These are phyloP conservation scores for Xerus inauris DNA, from an alignment of 2,113 vertebrate genomes.

Conservation along the genomic window DNA sequence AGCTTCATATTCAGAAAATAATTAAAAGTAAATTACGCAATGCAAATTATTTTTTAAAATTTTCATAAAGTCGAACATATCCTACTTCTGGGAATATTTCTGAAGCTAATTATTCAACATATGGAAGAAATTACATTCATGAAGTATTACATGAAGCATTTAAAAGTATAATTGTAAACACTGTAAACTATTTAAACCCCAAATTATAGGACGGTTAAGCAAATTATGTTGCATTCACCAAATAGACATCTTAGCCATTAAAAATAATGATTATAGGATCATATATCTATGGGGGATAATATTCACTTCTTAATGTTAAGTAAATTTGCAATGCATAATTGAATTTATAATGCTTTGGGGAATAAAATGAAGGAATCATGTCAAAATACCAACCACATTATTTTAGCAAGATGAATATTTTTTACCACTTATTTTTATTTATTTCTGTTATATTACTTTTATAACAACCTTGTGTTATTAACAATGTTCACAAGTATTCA, in stretches of 20 bases:
- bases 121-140: neutral
- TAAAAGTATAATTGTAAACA: neutral
- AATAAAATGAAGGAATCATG: neutral
- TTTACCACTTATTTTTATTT: slow-evolving; percentile 6
- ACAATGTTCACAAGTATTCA: neutral
- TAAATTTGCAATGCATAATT: slow-evolving; percentile 32
- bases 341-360: neutral
- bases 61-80: neutral
- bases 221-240: neutral
- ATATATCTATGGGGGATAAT: neutral
- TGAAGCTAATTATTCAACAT: slow-evolving; percentile 1
- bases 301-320: slow-evolving; percentile 40
- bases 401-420: slow-evolving; percentile 20
- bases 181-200: neutral
- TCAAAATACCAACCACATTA: neutral
- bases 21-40: neutral
- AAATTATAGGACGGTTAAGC: neutral
- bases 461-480: slow-evolving; percentile 37
- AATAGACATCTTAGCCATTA: neutral
- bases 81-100: neutral
- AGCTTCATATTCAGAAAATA: slow-evolving; percentile 14
- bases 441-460: slow-evolving; percentile 16
- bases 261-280: neutral
- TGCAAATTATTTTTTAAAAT: neutral
- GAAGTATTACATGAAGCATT: neutral